Evolutionary conservation across 2,888 invertebrate genomes (phyloP).

Genomic region (Alloplasta piceator): DNA sequence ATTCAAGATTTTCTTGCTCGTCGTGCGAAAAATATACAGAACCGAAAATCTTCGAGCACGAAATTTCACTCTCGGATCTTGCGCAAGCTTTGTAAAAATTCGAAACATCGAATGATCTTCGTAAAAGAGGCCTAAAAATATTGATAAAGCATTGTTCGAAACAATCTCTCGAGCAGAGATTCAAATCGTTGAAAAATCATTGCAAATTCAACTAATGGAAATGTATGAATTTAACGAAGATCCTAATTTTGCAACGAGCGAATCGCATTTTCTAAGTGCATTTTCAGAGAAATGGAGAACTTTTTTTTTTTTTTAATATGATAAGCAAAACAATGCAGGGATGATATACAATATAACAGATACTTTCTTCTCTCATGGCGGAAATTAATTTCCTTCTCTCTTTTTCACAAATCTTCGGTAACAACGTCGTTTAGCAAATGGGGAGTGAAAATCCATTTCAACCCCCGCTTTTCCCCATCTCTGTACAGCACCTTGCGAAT

Average conservation of each 20-base stretch:
- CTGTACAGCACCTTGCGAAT: conserved; percentile 21
- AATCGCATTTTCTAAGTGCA: too few species aligned
- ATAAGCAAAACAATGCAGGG: background rate
- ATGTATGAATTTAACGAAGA: too few species aligned
- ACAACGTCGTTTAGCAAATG: too few species aligned
- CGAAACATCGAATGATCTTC: too few species aligned
- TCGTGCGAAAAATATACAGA: background rate
- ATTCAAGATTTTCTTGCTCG: background rate
- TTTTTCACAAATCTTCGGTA: too few species aligned
- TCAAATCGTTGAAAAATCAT: background rate
- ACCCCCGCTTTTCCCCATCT: background rate
- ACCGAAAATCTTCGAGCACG: background rate
- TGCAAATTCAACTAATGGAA: too few species aligned
- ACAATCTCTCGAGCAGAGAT: background rate
- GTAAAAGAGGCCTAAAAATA: too few species aligned
- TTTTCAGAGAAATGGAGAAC: background rate
- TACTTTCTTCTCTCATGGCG: conserved; percentile 2
- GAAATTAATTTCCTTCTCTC: background rate
- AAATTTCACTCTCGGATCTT: too few species aligned
- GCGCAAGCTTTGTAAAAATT: too few species aligned
- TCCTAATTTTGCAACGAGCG: too few species aligned
- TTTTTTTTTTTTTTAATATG: background rate
- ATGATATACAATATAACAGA: background rate
- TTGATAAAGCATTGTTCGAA: too few species aligned
- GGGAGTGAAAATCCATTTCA: background rate